Evolutionary conservation across 2,888 invertebrate species (phyloP).

Genomic region (Heliconius cydno): DNA sequence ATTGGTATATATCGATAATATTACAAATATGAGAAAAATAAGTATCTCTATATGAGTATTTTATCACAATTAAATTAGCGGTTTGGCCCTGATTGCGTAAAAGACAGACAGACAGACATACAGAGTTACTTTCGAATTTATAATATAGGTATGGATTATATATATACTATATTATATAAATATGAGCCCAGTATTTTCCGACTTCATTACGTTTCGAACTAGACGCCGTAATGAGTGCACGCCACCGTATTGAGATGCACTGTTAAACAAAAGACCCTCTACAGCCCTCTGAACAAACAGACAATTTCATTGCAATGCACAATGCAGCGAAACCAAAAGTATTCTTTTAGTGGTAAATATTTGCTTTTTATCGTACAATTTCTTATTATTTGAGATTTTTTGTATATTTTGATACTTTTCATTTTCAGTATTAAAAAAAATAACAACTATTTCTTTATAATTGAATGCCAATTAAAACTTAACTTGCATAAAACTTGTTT

Average conservation of each 20-base stretch:
- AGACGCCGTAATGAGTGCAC: slow-evolving; percentile 20
- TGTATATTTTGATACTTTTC: background rate
- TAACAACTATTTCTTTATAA: background rate
- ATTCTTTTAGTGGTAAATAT: slow-evolving; percentile 18
- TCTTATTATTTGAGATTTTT: slow-evolving; percentile 6
- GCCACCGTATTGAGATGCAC: slow-evolving; percentile 13
- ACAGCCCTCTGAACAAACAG: slow-evolving; percentile 9
- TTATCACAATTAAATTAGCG: too few relatives aligned
- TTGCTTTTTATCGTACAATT: background rate
- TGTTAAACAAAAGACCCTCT: slow-evolving; percentile 23
- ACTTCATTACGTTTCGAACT: slow-evolving; percentile 15
- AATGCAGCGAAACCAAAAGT: slow-evolving; percentile 11
- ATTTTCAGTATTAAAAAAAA: background rate
- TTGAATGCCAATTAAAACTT: background rate
- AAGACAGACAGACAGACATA: too few relatives aligned
- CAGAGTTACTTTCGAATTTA: too few relatives aligned
- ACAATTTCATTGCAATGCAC: slow-evolving; percentile 16
- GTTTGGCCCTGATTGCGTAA: too few relatives aligned
- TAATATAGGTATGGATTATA: too few relatives aligned
- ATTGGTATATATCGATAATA: too few relatives aligned
- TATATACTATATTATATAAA: background rate
- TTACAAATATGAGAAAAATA: too few relatives aligned
- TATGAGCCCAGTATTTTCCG: background rate
- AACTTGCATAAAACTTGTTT: background rate
- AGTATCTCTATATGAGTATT: too few relatives aligned